Percentiles rank a stretch among this genome's conserved stretches.
phyloP scores from a whole-genome alignment of 1,140 invertebrate genomes.

The Phocides pigmalion region DNA sequence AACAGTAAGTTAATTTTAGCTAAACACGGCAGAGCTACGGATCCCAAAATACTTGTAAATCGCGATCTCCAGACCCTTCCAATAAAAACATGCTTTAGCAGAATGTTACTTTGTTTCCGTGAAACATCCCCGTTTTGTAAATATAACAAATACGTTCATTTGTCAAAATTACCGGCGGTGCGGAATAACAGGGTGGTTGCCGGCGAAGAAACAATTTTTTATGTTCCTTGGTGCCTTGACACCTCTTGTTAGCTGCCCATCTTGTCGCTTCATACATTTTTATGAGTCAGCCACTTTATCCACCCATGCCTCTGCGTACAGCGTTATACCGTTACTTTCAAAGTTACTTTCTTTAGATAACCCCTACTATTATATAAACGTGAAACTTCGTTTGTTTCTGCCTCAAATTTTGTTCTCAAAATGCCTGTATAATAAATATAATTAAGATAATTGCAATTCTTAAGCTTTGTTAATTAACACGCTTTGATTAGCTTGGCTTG shows the following conservation, averaged over 20 bases:
- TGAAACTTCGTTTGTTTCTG: too few species aligned
- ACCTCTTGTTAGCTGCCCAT: conserved; percentile 62
- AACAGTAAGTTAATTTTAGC: too few species aligned
- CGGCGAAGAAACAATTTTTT: conserved; percentile 38
- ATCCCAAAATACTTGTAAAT: conserved; percentile 9
- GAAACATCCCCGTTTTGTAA: conserved; percentile 34
- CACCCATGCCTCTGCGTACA: conserved; percentile 50
- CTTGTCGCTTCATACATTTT: conserved; percentile 65
- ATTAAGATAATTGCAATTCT: too few species aligned
- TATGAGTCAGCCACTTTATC: conserved; percentile 61
- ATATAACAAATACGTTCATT: conserved; percentile 52
- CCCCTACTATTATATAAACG: too few species aligned
- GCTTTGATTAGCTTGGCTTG: too few species aligned
- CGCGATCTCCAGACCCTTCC: conserved; percentile 1
- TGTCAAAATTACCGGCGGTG: conserved; percentile 67
- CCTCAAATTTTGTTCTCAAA: too few species aligned
- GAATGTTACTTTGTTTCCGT: conserved; percentile 9
- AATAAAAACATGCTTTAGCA: conserved; percentile 29
- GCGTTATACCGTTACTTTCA: conserved; percentile 8
- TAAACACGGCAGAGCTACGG: too few species aligned
- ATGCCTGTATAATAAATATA: too few species aligned
- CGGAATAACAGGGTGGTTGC: conserved; percentile 63
- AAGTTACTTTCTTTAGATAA: neutral
- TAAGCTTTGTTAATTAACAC: too few species aligned
- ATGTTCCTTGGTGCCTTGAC: conserved; percentile 10